These are phyloP conservation scores for Amblyornis subalaris DNA, from an alignment of 2,113 vertebrate species.

Conservation along the genomic window DNA sequence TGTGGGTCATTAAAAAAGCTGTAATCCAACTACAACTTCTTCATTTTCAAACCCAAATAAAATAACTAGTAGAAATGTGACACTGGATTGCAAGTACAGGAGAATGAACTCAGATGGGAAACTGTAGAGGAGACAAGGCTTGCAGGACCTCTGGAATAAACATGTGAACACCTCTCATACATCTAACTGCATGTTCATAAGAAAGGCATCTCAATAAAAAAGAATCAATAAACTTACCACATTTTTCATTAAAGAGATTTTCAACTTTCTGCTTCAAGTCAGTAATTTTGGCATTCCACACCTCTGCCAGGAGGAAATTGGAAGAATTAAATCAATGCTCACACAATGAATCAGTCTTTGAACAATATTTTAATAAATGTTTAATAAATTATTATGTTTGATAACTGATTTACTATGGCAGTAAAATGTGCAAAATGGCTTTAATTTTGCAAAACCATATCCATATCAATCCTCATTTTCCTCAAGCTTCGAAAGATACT, in stretches of 20 bases:
- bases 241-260: slow-evolving; percentile 78
- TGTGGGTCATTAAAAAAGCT: not conserved
- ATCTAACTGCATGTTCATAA: not conserved
- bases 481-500: not conserved
- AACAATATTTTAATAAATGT: not conserved
- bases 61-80: not conserved
- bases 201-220: not conserved
- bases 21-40: not conserved
- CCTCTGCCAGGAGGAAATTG: slow-evolving; percentile 62
- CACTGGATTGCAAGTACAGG: not conserved
- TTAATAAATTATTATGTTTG: not conserved
- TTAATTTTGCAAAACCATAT: not conserved
- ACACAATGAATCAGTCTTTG: not conserved
- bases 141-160: not conserved
- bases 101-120: not conserved
- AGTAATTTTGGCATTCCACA: slow-evolving; percentile 79
- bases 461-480: not conserved
- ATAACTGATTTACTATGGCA: not conserved
- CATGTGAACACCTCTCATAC: not conserved
- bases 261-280: slow-evolving; percentile 78
- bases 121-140: not conserved
- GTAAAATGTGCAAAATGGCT: not conserved
- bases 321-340: not conserved
- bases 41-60: not conserved
- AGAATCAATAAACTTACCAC: slow-evolving; percentile 64